Evolutionary conservation across 2,888 invertebrate genomes (phyloP), one percentile per base, ranked within the genome.

Genomic region (Deilephila elpenor): DNA sequence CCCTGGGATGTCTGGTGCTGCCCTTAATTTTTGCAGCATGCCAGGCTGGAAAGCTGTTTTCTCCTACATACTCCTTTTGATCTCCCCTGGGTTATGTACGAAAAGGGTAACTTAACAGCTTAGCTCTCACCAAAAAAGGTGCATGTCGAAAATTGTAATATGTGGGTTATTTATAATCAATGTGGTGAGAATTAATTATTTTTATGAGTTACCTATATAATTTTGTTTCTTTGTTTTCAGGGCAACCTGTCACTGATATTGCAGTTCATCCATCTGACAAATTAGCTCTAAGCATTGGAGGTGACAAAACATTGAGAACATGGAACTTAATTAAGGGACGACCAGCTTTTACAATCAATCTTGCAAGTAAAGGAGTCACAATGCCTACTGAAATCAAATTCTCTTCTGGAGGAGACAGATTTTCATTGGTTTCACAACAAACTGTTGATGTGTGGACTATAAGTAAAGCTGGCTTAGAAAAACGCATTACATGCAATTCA

Each of bases 301-400:
- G 96, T 71, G 99, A 99, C 90, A 96, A 96, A 80, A 97, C 97
- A 6, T 89, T 99, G 67, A 95, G 97, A 83, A 99, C 99, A 4
- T 99, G 99, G 99, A 99, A 99, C 94, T 95, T 99, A 76, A 95
- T 99, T 0, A 98, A 98, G 89, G 99, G 99, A 0, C 96, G 98
- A 75, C 96, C 97, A 81, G 99, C 98, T 0, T 99, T 98, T 88
- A 97, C 97, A 0, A 97, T 97, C n/a, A 98, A 98, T 89, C 93
- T 99, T 53, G 96, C 96, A 77, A 96, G 95, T 84, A 97, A 96
- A 91, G 95, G 95, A 76, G 93, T 95, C 70, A 89, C 92, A 62
- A 80, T 91, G 84, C 90, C 93, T 64, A 90, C 93, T 82, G 95
- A 95, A 80, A 87, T 96, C 0, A 91, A 91, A 72, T 99, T 98